A percentile compares a stretch with the other conserved stretches of the same genome.
Conservation (phyloP, 2,113 vertebrate species). For the Sula dactylatra region DNA sequence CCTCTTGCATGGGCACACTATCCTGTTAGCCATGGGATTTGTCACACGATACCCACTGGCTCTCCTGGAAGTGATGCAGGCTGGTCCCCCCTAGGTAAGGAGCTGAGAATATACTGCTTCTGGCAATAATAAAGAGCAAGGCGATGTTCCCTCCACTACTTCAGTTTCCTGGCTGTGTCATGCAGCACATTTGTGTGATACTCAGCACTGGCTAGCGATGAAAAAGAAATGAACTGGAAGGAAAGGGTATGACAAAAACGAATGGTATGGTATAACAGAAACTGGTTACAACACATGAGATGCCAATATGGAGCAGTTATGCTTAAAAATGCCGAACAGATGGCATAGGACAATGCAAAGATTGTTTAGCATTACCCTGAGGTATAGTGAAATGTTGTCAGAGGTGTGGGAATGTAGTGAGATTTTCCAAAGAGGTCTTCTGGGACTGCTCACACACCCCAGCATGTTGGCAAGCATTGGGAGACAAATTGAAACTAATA, state of each 20-base stretch:
- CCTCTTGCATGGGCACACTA: fast-evolving
- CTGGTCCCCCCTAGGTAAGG: fast-evolving
- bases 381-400: slow-evolving; percentile 51
- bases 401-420: slow-evolving; percentile 56
- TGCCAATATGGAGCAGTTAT: neutral
- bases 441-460: slow-evolving; percentile 42
- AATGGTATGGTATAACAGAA: slow-evolving; percentile 38
- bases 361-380: slow-evolving; percentile 56
- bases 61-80: neutral
- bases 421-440: slow-evolving; percentile 48
- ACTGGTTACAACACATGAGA: neutral
- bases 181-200: neutral
- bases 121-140: neutral
- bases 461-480: neutral
- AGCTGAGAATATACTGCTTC: neutral
- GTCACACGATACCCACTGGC: neutral
- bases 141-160: neutral
- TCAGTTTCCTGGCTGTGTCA: neutral
- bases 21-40: neutral
- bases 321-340: slow-evolving; percentile 60
- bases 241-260: slow-evolving; percentile 32
- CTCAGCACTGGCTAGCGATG: neutral
- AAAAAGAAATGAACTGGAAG: slow-evolving; percentile 45
- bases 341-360: slow-evolving; percentile 64
- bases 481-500: slow-evolving; percentile 65